A percentile compares a stretch with the other conserved stretches of the same genome.
Conservation (phyloP, 2,888 invertebrate genomes). For the Nymphalis c-album region DNA sequence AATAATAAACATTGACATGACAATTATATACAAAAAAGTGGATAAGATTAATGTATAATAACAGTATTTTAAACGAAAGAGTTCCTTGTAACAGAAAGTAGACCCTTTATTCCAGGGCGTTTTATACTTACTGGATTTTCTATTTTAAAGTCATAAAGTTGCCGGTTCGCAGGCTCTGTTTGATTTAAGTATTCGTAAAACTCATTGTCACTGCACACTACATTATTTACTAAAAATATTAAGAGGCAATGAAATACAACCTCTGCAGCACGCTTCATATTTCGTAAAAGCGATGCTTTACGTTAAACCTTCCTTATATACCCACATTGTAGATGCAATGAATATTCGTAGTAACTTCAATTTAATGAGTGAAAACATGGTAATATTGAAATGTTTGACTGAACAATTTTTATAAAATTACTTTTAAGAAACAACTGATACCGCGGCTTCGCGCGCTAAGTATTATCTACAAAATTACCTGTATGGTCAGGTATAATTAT, state of each 20-base stretch:
- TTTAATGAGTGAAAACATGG: constrained; percentile 4
- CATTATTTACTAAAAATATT: constrained; percentile 10
- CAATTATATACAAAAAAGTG: too few species aligned
- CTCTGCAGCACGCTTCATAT: neutral
- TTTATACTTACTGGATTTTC: constrained; percentile 47
- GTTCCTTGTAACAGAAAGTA: too few species aligned
- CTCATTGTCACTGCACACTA: constrained; percentile 30
- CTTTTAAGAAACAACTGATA: too few species aligned
- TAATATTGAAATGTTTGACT: neutral
- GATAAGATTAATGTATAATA: neutral
- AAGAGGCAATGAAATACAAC: constrained; percentile 8
- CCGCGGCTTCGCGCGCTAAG: too few species aligned
- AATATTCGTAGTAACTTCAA: constrained; percentile 3
- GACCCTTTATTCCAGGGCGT: too few species aligned
- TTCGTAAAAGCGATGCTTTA: neutral
- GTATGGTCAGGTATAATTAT: too few species aligned
- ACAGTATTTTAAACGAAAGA: too few species aligned
- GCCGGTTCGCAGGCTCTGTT: constrained; percentile 45
- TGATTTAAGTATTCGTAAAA: constrained; percentile 38
- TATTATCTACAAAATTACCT: too few species aligned
- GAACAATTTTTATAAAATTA: too few species aligned
- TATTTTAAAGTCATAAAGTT: constrained; percentile 51
- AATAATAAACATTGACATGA: too few species aligned
- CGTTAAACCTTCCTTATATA: constrained; percentile 2
- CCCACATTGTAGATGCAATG: neutral